Percentiles rank a stretch among this genome's conserved stretches.
phyloP scores from a whole-genome alignment of 1,140 invertebrate species.

The Cyclargus thomasi region DNA sequence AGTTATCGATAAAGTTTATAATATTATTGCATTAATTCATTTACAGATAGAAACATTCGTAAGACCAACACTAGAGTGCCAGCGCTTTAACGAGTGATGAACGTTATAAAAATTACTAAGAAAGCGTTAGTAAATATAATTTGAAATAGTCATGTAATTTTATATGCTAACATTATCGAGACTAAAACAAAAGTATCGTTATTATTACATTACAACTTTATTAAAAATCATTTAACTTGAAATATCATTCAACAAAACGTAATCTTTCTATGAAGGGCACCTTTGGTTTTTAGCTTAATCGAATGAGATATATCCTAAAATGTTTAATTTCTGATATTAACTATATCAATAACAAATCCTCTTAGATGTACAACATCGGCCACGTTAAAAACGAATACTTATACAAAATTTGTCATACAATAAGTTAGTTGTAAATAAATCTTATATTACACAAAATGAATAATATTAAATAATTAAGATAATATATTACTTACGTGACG shows the following conservation, averaged over 20 bases:
- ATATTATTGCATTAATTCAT: constrained; percentile 63
- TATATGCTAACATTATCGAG: constrained; percentile 71
- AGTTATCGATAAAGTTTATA: constrained; percentile 35
- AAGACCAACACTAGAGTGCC: constrained; percentile 72
- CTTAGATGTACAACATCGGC: constrained; percentile 62
- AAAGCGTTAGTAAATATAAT: constrained; percentile 75
- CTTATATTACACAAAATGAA: constrained; percentile 67
- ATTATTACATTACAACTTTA: constrained; percentile 70
- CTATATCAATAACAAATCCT: constrained; percentile 68
- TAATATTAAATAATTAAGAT: constrained; percentile 58
- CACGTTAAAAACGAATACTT: constrained; percentile 56
- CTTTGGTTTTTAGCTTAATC: constrained; percentile 77
- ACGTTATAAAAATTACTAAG: constrained; percentile 72
- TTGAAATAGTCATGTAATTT: constrained; percentile 72
- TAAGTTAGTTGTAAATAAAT: constrained; percentile 74
- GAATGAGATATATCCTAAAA: constrained; percentile 72
- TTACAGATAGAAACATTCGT: constrained; percentile 58
- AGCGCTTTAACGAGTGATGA: constrained; percentile 72
- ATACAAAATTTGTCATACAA: constrained; percentile 53
- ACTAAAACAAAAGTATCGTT: constrained; percentile 72
- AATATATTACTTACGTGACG: constrained; percentile 32
- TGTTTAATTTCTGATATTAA: constrained; percentile 70
- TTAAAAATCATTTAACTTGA: constrained; percentile 74
- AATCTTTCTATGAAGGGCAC: constrained; percentile 76
- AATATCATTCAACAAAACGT: constrained; percentile 75